Conservation (phyloP, 2,888 invertebrate species). For the Zaprionus bogoriensis region DNA sequence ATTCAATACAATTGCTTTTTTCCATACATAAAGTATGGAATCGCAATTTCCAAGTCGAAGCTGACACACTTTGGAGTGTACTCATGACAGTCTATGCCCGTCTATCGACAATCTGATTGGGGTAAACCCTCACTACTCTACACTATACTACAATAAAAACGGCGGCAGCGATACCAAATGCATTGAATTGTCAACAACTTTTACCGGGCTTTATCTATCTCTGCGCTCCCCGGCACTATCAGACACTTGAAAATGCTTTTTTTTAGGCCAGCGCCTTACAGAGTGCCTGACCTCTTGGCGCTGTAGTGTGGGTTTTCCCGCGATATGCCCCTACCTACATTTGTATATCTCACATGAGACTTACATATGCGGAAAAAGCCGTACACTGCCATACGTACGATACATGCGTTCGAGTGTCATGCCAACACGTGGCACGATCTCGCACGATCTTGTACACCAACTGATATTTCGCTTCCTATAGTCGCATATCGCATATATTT, state of each 20-base stretch:
- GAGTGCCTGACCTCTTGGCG: slow-evolving; percentile 41
- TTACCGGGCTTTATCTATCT: slow-evolving; percentile 48
- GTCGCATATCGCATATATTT: slow-evolving; percentile 38
- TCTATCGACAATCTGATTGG: slow-evolving; percentile 16
- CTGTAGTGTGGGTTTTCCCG: slow-evolving; percentile 39
- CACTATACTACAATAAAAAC: slow-evolving; percentile 22
- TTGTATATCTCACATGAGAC: too few species aligned
- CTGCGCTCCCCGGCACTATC: slow-evolving; percentile 18
- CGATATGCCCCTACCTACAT: slow-evolving; percentile 8
- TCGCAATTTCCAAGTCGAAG: slow-evolving; percentile 23
- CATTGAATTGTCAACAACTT: slow-evolving; percentile 38
- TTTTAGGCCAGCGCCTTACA: slow-evolving; percentile 32
- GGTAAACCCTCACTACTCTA: slow-evolving; percentile 44
- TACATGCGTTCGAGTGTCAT: background rate
- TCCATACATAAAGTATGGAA: too few species aligned
- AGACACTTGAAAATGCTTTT: slow-evolving; percentile 37
- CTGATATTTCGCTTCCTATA: slow-evolving; percentile 6
- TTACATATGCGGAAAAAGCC: too few species aligned
- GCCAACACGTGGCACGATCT: slow-evolving; percentile 60
- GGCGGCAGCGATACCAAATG: background rate
- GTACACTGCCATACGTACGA: background rate
- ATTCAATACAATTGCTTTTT: slow-evolving; percentile 22
- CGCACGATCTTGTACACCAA: slow-evolving; percentile 16
- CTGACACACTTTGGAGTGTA: slow-evolving; percentile 33
- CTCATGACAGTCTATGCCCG: background rate